Evolutionary conservation across 2,888 invertebrate species (phyloP).

Genomic region (Pollenia griseotomentosa): DNA sequence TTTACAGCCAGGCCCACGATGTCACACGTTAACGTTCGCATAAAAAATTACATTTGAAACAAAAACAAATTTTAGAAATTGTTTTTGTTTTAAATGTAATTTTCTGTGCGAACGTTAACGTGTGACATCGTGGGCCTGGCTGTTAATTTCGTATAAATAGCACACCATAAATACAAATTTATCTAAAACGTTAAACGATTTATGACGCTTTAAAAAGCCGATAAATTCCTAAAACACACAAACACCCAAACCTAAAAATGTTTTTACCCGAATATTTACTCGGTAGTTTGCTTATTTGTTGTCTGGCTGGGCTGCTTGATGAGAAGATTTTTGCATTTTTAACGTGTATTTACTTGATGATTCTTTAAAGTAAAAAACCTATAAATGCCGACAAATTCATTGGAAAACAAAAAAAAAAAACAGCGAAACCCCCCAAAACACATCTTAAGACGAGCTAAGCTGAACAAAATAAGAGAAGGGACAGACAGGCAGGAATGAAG

Average conservation of each 20-base stretch:
- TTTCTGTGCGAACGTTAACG: no score
- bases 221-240: slow-evolving; percentile 29
- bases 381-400: slow-evolving; percentile 72
- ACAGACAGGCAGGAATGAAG: background rate
- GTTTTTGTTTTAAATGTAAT: no score
- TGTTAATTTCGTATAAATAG: no score
- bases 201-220: slow-evolving; percentile 30
- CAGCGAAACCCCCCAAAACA: slow-evolving; percentile 25
- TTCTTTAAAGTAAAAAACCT: slow-evolving; percentile 68
- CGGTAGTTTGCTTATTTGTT: background rate
- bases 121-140: no score
- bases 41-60: no score
- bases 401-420: slow-evolving; percentile 59
- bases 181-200: background rate
- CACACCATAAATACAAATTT: no score
- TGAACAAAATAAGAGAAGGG: background rate
- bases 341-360: slow-evolving; percentile 69
- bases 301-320: slow-evolving; percentile 26
- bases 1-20: no score
- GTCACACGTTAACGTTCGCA: no score
- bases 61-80: no score
- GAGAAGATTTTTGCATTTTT: slow-evolving; percentile 67
- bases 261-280: slow-evolving; percentile 5
- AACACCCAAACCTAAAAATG: slow-evolving; percentile 27
- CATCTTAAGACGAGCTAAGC: slow-evolving; percentile 21